phyloP scores from a whole-genome alignment of 2,113 vertebrate species.

The Crypturellus undulatus region DNA sequence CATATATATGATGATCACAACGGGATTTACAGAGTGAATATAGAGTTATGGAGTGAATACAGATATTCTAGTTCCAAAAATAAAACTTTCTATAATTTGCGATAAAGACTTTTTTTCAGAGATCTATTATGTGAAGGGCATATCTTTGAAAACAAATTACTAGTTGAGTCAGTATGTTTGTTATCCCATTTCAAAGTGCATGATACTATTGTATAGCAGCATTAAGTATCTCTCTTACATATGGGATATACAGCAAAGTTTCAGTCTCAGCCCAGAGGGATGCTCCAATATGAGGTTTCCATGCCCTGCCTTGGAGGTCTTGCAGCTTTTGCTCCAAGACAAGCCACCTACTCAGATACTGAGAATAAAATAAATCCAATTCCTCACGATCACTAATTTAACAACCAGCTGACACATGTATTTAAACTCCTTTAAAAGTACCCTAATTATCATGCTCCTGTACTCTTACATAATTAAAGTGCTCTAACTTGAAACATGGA shows the following conservation, averaged over 20 bases:
- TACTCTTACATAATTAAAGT: neutral
- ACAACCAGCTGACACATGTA: neutral
- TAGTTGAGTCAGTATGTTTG: neutral
- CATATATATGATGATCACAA: neutral
- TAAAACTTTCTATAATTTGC: neutral
- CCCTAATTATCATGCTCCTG: neutral
- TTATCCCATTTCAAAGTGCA: neutral
- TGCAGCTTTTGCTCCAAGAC: neutral
- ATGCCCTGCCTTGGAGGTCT: neutral
- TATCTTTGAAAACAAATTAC: neutral
- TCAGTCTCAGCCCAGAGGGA: neutral
- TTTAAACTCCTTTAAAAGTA: neutral
- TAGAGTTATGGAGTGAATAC: neutral
- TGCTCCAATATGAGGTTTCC: neutral
- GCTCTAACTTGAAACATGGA: neutral
- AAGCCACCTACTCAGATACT: neutral
- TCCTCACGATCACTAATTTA: neutral
- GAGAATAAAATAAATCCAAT: neutral
- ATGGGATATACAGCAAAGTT: accelerated
- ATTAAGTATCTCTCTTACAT: neutral
- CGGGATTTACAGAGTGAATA: neutral
- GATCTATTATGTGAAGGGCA: neutral
- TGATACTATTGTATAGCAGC: neutral
- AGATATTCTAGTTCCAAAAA: neutral
- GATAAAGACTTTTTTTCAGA: neutral